These are phyloP conservation scores for Mus musculus DNA, from an alignment of 2,113 vertebrate genomes.

Conservation along the genomic window DNA sequence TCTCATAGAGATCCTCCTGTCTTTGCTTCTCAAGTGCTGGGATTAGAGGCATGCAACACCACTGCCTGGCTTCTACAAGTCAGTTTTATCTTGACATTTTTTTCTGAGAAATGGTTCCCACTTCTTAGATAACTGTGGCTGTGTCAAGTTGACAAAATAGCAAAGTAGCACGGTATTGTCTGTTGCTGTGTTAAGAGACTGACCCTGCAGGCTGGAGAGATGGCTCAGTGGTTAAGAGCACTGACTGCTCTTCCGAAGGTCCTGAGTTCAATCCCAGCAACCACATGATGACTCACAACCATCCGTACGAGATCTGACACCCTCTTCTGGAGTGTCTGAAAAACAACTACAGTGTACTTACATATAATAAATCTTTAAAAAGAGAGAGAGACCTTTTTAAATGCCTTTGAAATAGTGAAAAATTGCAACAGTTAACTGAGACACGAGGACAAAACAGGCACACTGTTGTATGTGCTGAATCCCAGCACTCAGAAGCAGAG, in stretches of 20 bases:
- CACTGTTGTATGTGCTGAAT: not conserved
- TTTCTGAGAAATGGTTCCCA: not conserved
- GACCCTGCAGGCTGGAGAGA: not conserved
- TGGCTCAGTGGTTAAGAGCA: no score
- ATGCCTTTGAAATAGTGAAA: not conserved
- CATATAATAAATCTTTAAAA: no score
- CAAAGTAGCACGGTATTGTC: not conserved
- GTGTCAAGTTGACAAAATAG: not conserved
- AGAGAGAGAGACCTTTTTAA: not conserved
- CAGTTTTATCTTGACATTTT: not conserved
- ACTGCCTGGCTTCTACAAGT: not conserved
- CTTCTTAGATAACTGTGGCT: not conserved
- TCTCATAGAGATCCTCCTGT: not conserved
- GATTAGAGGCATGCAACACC: not conserved
- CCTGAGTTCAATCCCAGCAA: no score
- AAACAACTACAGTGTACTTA: no score
- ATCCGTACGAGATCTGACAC: no score
- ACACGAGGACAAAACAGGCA: not conserved
- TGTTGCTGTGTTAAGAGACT: not conserved
- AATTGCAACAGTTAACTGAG: not conserved
- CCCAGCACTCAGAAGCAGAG: not conserved
- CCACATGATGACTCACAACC: no score
- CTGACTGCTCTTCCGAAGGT: no score
- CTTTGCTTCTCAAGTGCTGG: not conserved
- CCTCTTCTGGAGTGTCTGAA: no score